Evolutionary conservation across 2,888 invertebrate genomes (phyloP).

Genomic region (Macroteleia sp.): DNA sequence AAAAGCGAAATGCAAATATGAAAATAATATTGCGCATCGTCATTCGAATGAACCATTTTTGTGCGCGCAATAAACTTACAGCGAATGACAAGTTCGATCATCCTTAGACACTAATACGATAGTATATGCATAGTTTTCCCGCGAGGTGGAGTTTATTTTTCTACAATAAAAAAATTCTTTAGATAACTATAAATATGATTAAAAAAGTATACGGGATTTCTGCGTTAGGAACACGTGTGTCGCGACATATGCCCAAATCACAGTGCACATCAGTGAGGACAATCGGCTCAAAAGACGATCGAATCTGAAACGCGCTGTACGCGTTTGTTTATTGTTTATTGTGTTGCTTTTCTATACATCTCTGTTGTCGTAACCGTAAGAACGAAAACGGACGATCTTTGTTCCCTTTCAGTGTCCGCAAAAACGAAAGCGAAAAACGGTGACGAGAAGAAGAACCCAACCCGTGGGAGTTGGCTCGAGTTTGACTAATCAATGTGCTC

Average conservation of each 20-base stretch:
- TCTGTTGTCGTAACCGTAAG: constrained; percentile 62
- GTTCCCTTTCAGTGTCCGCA: constrained; percentile 20
- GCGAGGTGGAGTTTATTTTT: constrained; percentile 22
- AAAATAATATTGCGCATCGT: constrained; percentile 49
- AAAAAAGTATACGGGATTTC: constrained; percentile 56
- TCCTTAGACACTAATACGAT: constrained; percentile 67
- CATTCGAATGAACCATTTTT: constrained; percentile 27
- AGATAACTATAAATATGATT: constrained; percentile 43
- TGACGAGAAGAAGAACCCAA: not conserved
- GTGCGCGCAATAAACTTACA: constrained; percentile 68
- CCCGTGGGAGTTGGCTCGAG: not conserved
- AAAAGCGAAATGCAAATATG: constrained; percentile 16
- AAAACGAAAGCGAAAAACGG: constrained; percentile 4
- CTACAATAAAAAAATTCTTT: constrained; percentile 21
- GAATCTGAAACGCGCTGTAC: constrained; percentile 77
- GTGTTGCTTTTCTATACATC: constrained; percentile 67
- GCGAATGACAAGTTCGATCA: constrained; percentile 79
- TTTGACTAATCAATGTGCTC: constrained; percentile 1
- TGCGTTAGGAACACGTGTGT: constrained; percentile 66
- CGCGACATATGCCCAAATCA: constrained; percentile 50
- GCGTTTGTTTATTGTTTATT: constrained; percentile 47
- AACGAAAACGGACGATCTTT: constrained; percentile 47
- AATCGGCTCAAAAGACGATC: constrained; percentile 75
- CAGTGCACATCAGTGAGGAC: constrained; percentile 66
- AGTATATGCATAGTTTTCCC: constrained; percentile 16